Percentiles rank a stretch among this genome's conserved stretches.
Evolutionary conservation across 1,140 invertebrate genomes (phyloP).

Genomic region (Idris sp.): DNA sequence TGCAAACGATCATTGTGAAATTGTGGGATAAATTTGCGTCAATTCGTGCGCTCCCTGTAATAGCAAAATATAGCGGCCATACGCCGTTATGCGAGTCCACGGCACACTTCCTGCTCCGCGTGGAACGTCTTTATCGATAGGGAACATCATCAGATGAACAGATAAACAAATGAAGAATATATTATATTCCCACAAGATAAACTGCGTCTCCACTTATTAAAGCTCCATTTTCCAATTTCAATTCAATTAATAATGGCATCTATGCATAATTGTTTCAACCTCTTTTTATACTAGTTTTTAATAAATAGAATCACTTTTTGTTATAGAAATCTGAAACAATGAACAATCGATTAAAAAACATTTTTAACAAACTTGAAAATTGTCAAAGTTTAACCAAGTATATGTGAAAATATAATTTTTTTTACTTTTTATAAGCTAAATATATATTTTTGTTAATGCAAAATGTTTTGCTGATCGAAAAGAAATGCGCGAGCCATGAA

Average conservation of each 20-base stretch:
- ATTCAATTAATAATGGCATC: constrained; percentile 60
- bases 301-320: too few relatives aligned
- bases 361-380: too few relatives aligned
- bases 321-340: too few relatives aligned
- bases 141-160: constrained; percentile 50
- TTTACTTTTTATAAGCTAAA: too few relatives aligned
- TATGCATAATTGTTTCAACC: too few relatives aligned
- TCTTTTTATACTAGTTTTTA: too few relatives aligned
- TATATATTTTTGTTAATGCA: too few relatives aligned
- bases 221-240: constrained; percentile 47
- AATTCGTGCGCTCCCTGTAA: constrained; percentile 48
- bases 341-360: too few relatives aligned
- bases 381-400: too few relatives aligned
- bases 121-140: constrained; percentile 56
- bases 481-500: constrained; percentile 26
- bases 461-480: constrained; percentile 32
- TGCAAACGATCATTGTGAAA: constrained; percentile 34
- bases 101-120: constrained; percentile 47
- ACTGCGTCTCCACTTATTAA: constrained; percentile 20
- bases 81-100: constrained; percentile 43
- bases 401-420: too few relatives aligned
- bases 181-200: constrained; percentile 59
- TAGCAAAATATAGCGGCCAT: constrained; percentile 41
- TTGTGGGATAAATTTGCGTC: constrained; percentile 55
- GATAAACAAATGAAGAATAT: constrained; percentile 60